Evolutionary conservation across 2,888 invertebrate species (phyloP), one percentile per base, ranked within the genome.

Genomic region (Carpatolechia fugitivella): DNA sequence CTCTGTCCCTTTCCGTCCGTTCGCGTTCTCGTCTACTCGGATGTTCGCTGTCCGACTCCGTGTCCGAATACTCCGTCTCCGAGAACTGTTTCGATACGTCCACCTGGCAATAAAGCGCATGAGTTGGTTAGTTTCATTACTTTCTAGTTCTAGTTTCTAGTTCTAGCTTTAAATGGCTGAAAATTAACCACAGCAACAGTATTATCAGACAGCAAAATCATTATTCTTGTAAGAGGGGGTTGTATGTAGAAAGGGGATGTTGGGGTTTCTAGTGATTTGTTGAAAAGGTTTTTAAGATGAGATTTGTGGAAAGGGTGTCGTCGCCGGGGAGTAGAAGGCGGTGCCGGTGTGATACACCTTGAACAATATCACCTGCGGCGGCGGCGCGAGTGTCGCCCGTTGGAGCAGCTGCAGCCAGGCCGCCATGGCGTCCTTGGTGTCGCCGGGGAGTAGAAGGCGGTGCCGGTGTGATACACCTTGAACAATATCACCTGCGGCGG

Each of bases 341-440:
- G 93, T 1, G 93, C 94, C 54, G 91, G 87, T 7, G 91, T 86
- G 56, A n/a, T n/a, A n/a, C n/a, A n/a, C n/a, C n/a, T n/a, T n/a
- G 13, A 36, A 14, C n/a, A 6, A 13, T 14, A 38, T n/a, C 36
- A 2, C 6, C 13, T 1, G 36, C 13, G 13, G 5, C 16, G 41
- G 41, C 14, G 41, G 8, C 18, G 10, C 41, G 20, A 10, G 41
- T 41, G 20, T 95, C 68, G 85, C 85, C 63, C 83, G 77, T 62
- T 80, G 79, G 6, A 87, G 74, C 71, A 85, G 85, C 70, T 79
- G 79, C 48, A 96, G 91, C 96, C 97, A 97, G 53, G 93, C 91
- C 35, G 91, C 91, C 64, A 95, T 88, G 38, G 92, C 92, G 69
- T 95, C 95, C 51, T 92, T 86, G 36, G 94, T 92, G 74, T 30